Evolutionary conservation across 2,113 vertebrate species (phyloP), one percentile per base, ranked within the genome.

Genomic region (Aphelocoma coerulescens): DNA sequence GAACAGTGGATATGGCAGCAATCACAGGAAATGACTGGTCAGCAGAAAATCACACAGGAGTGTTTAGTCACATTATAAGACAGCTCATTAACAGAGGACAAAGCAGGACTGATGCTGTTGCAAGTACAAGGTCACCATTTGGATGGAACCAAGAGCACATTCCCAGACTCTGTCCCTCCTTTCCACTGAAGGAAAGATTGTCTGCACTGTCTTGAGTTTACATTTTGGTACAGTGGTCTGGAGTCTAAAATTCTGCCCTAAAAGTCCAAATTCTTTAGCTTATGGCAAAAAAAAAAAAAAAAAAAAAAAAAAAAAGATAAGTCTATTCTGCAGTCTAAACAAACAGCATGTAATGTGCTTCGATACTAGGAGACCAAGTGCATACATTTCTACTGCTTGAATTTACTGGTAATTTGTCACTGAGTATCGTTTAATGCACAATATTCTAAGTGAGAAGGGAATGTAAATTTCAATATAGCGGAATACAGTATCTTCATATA

Each of bases 61-160:
- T 46, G 44, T 91, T 85, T 71, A 85, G 78, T 72, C 94, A 89
- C 72, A 23, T 51, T 84, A 17, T 62, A 73, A 93, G 95, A 74
- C 75, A 96, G 74, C 61, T 97, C 89, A 93, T 93, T 97, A 97
- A 84, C 46, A 82, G 52, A 66, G 74, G 87, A 84, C 78, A 93
- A 85, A 94, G 81, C 39, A 90, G 67, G 67, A 66, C 59, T 48
- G 85, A 89, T 61, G 48, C 35, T 69, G 61, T 10, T 81, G 81
- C 43, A 73, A 93, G 73, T 28, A 61, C 75, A 94, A 79, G 76
- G 80, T 82, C 16, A 8, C 28, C 1, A 11, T 81, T 72, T 69
- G 51, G 24, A 51, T 85, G 37, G 35, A 82, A 71, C 43, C 22
- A 66, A 77, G 65, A 94, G 72, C 58, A 72, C n/a, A 18, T 32